Evolutionary conservation across 1,140 invertebrate genomes (phyloP).

Genomic region (Mylabris phalerata): DNA sequence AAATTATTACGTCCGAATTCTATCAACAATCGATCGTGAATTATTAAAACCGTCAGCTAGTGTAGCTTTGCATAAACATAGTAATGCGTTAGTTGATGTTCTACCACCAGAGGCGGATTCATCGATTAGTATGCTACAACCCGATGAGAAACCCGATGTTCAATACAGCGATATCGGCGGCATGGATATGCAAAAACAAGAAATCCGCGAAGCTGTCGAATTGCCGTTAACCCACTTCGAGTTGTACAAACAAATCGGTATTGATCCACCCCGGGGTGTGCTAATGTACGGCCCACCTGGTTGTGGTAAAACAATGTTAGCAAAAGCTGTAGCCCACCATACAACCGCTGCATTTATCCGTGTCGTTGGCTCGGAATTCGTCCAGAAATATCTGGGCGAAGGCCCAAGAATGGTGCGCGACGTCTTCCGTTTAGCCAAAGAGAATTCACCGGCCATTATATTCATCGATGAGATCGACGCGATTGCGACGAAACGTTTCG

Average conservation of each 20-base stretch:
- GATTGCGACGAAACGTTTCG: constrained; percentile 97
- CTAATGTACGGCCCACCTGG: constrained; percentile 98
- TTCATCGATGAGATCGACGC: constrained; percentile 99
- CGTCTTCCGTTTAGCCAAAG: constrained; percentile 97
- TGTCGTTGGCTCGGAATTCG: constrained; percentile 98
- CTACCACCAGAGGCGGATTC: constrained; percentile 89
- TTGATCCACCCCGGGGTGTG: constrained; percentile 94
- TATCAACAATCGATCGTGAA: constrained; percentile 83
- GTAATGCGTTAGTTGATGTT: constrained; percentile 89
- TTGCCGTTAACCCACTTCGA: constrained; percentile 97
- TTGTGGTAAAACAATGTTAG: constrained; percentile 97
- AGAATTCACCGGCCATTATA: constrained; percentile 98
- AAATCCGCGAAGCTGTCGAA: constrained; percentile 98
- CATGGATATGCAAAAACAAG: constrained; percentile 99
- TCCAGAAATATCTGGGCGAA: constrained; percentile 99
- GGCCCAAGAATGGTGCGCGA: constrained; percentile 98
- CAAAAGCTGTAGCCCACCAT: constrained; percentile 96
- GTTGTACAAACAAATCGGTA: constrained; percentile 97
- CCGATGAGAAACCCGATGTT: constrained; percentile 99
- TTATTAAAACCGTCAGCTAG: constrained; percentile 82
- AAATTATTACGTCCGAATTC: constrained; percentile 87
- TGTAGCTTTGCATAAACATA: constrained; percentile 89
- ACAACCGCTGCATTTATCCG: constrained; percentile 97
- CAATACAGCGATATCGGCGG: constrained; percentile 97
- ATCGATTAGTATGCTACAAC: constrained; percentile 92